These are phyloP conservation scores for Lerista edwardsae DNA, from an alignment of 2,797 vertebrate species.

Conservation along the genomic window DNA sequence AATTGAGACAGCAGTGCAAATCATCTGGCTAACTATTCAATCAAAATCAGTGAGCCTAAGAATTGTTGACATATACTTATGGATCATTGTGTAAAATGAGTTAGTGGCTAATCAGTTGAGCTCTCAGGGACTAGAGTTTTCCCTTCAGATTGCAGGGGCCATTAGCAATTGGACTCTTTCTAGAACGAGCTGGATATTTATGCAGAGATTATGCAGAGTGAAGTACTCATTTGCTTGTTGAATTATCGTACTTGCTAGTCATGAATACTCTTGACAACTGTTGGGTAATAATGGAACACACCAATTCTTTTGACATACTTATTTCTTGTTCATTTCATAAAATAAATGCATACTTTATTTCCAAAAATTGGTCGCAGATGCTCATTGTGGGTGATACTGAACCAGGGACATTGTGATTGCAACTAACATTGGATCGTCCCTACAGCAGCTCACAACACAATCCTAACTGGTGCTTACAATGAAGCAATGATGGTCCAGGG, in stretches of 20 bases:
- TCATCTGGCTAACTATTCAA: slow-evolving; percentile 5
- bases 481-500: no score
- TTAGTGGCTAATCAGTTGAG: accelerated
- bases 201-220: neutral
- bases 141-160: neutral
- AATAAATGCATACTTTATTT: neutral
- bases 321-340: no score
- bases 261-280: neutral
- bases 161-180: neutral
- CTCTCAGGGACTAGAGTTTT: neutral
- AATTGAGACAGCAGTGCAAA: neutral
- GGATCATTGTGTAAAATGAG: neutral
- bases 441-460: neutral
- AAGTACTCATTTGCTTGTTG: neutral
- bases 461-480: no score
- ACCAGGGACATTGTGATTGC: neutral
- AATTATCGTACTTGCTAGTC: neutral
- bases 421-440: neutral
- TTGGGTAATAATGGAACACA: neutral
- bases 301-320: neutral
- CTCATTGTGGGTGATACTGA: neutral
- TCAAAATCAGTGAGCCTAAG: neutral
- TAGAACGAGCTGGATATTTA: neutral
- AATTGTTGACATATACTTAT: neutral
- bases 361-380: neutral